Percentiles rank a stretch among this genome's conserved stretches.
phyloP scores from a whole-genome alignment of 2,797 vertebrate genomes.

The Spinibarbus caldwelli region DNA sequence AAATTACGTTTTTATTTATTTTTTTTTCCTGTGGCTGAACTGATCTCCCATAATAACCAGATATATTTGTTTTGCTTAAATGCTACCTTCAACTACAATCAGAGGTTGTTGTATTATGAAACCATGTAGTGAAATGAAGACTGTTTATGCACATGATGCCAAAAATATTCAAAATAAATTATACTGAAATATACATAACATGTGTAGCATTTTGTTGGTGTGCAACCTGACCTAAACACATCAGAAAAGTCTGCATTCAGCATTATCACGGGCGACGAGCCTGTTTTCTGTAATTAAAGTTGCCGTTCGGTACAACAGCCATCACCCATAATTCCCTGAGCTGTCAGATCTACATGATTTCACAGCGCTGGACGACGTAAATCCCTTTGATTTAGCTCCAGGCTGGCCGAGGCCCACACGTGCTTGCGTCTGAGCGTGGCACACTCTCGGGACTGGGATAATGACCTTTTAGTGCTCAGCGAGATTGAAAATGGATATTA shows the following conservation, averaged over 20 bases:
- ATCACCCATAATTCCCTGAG: constrained; percentile 35
- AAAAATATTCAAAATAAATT: constrained; percentile 48
- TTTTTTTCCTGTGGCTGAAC: not conserved
- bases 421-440: constrained; percentile 12
- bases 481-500: constrained; percentile 58
- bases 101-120: constrained; percentile 31
- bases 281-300: constrained; percentile 48
- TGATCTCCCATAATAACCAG: not conserved
- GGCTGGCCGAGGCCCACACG: constrained; percentile 20
- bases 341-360: constrained; percentile 39
- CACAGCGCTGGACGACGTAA: constrained; percentile 3
- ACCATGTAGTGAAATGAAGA: constrained; percentile 30
- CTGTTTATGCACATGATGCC: constrained; percentile 48
- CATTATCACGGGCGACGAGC: not conserved
- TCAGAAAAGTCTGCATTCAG: not conserved
- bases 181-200: not conserved
- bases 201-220: constrained; percentile 9
- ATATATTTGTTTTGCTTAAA: constrained; percentile 16
- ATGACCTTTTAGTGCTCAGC: constrained; percentile 36
- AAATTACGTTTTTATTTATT: not conserved
- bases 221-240: constrained; percentile 13
- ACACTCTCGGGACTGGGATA: constrained; percentile 38
- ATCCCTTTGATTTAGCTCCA: constrained; percentile 38
- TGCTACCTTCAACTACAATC: not conserved
- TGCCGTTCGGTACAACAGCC: constrained; percentile 3